A percentile compares a stretch with the other conserved stretches of the same genome.
Conservation (phyloP, 2,888 invertebrate genomes). For the Nysson spinosus region DNA sequence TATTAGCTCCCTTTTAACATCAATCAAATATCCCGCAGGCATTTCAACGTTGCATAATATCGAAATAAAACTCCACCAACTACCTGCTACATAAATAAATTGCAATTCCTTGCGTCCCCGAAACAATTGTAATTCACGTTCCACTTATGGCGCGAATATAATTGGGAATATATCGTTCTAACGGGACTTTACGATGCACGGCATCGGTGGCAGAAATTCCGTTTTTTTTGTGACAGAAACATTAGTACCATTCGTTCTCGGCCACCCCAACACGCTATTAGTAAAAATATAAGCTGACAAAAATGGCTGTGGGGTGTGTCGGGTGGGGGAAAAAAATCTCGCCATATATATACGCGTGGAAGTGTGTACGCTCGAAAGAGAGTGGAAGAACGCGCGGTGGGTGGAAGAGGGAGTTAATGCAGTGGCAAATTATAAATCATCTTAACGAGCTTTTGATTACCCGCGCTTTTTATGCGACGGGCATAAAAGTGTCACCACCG, state of each 20-base stretch:
- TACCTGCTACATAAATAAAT: no score
- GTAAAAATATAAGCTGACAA: constrained; percentile 31
- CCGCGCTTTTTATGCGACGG: constrained; percentile 54
- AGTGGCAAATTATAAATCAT: constrained; percentile 73
- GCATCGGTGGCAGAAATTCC: constrained; percentile 18
- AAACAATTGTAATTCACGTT: constrained; percentile 26
- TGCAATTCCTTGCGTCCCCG: constrained; percentile 26
- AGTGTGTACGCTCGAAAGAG: no score
- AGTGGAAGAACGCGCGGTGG: constrained; percentile 15
- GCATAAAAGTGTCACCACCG: constrained; percentile 70
- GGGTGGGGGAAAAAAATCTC: background rate
- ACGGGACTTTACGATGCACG: constrained; percentile 18
- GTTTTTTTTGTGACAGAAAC: constrained; percentile 27
- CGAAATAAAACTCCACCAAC: no score
- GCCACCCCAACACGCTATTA: constrained; percentile 21
- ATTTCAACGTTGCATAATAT: no score
- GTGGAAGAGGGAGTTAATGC: constrained; percentile 52
- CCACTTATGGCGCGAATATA: constrained; percentile 9
- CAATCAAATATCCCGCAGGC: no score
- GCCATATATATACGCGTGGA: no score
- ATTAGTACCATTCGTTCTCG: constrained; percentile 28
- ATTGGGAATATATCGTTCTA: constrained; percentile 31
- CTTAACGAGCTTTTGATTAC: constrained; percentile 76
- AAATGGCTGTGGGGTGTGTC: constrained; percentile 24
- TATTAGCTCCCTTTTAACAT: no score